Base-by-base conservation (phyloP, 1,140 invertebrate species). In the Bombus polaris region DNA sequence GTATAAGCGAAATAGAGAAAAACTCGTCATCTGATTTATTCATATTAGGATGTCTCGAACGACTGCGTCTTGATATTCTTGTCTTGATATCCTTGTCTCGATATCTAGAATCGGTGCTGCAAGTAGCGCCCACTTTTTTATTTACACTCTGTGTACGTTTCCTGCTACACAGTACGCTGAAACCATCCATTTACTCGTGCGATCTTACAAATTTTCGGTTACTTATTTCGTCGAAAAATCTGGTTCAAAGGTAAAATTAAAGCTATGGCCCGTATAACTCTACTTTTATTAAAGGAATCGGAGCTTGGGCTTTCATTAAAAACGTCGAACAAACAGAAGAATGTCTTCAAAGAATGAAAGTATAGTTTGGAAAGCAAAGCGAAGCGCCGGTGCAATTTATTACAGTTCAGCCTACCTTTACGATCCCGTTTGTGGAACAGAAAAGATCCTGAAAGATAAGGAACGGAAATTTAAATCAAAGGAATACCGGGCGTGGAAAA, bases 311-410 rank as follows among this genome's bases (percentile, higher is more conserved):
- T 53, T 75, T 53, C 74, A 59, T 70, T 70, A 70, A 70, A 80
- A 80, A 79, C 42, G n/a, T 35, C 62, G 18, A 57, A 37, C 42
- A 35, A 70, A 37, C 62, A 6, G 35, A 25, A 18, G 35, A 53
- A 79, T n/a, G 32, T 47, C 62, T 47, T 18, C 13, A 37, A 70
- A 80, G 65, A 66, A 25, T 44, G 37, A 65, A 65, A 65, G n/a
- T 37, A 42, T 28, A 68, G 59, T 79, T 68, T 28, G 62, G 28
- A 68, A 47, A 35, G 25, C n/a, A 25, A 35, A 66, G 15, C 10
- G 76, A 35, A 25, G 18, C 28, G 1, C 32, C 28, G n/a, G 75
- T 66, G 39, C 37, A 79, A 79, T 66, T 62, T 79, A 79, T 66
- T 44, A 66, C 28, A 44, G n/a, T 9, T 35, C 22, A 25, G 18